These are phyloP conservation scores for Elanoides forficatus DNA, from an alignment of 2,113 vertebrate species.

Conservation along the genomic window DNA sequence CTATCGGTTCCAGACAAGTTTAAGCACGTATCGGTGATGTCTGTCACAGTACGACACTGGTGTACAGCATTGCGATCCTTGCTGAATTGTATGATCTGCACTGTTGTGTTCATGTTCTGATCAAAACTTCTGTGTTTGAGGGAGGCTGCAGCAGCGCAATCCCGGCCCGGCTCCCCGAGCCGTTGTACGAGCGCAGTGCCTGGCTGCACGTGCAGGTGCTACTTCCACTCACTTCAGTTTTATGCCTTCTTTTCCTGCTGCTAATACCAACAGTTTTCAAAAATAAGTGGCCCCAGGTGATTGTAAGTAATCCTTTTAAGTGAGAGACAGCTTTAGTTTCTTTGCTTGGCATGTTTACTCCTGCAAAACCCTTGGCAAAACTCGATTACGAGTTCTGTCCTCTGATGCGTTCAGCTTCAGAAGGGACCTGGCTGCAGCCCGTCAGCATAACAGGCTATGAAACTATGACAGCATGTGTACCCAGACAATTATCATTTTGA, in stretches of 20 bases:
- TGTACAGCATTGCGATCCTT: fast-evolving
- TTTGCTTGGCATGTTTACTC: neutral
- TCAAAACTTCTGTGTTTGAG: neutral
- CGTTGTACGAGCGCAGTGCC: fast-evolving
- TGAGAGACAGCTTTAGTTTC: neutral
- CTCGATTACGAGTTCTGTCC: neutral
- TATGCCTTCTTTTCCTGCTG: neutral
- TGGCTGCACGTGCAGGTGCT: fast-evolving
- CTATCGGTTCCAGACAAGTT: neutral
- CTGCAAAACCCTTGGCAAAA: neutral
- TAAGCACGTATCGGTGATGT: neutral
- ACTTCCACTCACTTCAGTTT: neutral
- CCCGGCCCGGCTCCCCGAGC: fast-evolving
- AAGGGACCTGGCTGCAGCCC: neutral
- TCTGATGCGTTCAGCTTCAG: neutral
- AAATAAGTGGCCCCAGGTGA: neutral
- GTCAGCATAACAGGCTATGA: neutral
- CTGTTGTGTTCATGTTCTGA: neutral
- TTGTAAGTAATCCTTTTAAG: fast-evolving
- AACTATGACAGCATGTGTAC: neutral
- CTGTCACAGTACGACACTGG: neutral
- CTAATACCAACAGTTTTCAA: neutral
- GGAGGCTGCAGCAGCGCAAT: neutral
- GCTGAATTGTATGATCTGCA: neutral
- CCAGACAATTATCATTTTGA: neutral